These are phyloP conservation scores for Zonitis immaculata DNA, from an alignment of 2,888 invertebrate species.

Conservation along the genomic window DNA sequence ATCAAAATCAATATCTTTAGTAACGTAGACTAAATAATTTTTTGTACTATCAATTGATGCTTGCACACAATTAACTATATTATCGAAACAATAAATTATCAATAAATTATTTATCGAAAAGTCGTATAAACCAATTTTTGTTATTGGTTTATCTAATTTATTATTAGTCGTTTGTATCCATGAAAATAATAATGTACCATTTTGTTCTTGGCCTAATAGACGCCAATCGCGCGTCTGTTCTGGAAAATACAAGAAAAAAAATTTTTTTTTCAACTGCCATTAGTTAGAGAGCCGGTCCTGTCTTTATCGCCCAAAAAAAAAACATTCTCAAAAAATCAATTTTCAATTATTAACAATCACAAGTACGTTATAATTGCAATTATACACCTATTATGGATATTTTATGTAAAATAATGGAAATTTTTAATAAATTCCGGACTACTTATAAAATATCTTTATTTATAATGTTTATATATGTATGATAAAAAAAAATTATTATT, in stretches of 20 bases:
- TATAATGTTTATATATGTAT: too few relatives aligned
- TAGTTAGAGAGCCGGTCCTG: too few relatives aligned
- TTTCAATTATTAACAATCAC: too few relatives aligned
- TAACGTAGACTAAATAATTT: constrained; percentile 64
- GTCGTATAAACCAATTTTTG: constrained; percentile 59
- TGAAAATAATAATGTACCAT: constrained; percentile 66
- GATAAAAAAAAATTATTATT: too few relatives aligned
- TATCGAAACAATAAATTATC: constrained; percentile 60
- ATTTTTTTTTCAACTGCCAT: too few relatives aligned
- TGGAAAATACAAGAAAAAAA: constrained; percentile 35
- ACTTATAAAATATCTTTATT: too few relatives aligned
- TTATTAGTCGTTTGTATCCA: constrained; percentile 53
- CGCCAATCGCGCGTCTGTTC: constrained; percentile 73
- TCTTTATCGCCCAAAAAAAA: too few relatives aligned
- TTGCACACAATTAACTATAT: constrained; percentile 67
- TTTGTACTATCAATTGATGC: constrained; percentile 69
- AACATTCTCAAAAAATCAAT: too few relatives aligned
- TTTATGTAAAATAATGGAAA: too few relatives aligned
- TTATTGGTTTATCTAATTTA: constrained; percentile 29
- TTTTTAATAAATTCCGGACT: too few relatives aligned
- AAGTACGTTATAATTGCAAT: too few relatives aligned
- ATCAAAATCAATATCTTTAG: constrained; percentile 51
- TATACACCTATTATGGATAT: too few relatives aligned
- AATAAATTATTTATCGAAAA: constrained; percentile 57
- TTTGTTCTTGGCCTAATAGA: constrained; percentile 74